Evolutionary conservation across 2,888 invertebrate genomes (phyloP).

Genomic region (Rotaria sp.): DNA sequence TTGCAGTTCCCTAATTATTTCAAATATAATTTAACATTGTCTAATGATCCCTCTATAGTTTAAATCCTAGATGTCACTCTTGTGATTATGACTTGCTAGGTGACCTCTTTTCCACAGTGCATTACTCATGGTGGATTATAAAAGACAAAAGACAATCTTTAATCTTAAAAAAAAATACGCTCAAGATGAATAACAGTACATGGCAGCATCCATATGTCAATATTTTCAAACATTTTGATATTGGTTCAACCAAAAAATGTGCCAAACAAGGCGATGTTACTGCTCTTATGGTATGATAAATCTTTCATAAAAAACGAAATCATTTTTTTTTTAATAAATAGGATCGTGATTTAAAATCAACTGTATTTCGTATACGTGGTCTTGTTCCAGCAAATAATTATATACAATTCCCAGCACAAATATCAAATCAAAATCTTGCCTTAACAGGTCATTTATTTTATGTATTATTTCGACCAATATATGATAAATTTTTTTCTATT

Average conservation of each 20-base stretch:
- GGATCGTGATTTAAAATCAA: slow-evolving; percentile 52
- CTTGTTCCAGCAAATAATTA: slow-evolving; percentile 53
- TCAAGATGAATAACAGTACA: slow-evolving; percentile 31
- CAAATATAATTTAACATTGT: no score
- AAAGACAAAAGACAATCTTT: not conserved
- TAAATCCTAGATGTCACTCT: not conserved
- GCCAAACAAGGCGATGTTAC: slow-evolving; percentile 54
- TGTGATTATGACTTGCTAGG: not conserved
- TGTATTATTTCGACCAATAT: slow-evolving; percentile 51
- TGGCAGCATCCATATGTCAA: slow-evolving; percentile 56
- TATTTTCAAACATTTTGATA: slow-evolving; percentile 53
- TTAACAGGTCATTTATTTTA: slow-evolving; percentile 54
- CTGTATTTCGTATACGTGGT: slow-evolving; percentile 51
- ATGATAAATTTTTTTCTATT: slow-evolving; percentile 53
- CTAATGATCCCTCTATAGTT: not conserved
- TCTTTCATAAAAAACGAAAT: not conserved
- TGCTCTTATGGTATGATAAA: slow-evolving; percentile 39
- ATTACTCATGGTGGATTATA: not conserved
- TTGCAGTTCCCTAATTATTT: no score
- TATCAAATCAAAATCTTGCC: slow-evolving; percentile 51
- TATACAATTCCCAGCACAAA: slow-evolving; percentile 52
- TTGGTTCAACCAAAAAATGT: slow-evolving; percentile 52
- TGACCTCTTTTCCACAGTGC: not conserved
- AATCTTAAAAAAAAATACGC: not conserved
- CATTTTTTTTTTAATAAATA: slow-evolving; percentile 42